Conservation (phyloP, 2,888 invertebrate genomes). For the Nymphalis polychloros region DNA sequence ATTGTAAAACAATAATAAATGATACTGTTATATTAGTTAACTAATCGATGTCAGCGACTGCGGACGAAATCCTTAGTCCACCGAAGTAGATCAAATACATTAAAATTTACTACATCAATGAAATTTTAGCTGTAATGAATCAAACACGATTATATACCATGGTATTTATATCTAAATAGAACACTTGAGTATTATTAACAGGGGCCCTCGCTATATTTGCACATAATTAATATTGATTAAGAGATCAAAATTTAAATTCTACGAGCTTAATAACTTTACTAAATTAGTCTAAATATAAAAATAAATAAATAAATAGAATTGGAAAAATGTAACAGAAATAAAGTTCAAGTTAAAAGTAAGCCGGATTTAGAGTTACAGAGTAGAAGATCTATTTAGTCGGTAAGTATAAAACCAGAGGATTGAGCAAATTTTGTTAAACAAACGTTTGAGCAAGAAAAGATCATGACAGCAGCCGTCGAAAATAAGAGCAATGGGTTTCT, state of each 20-base stretch:
- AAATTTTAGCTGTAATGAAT: conserved; percentile 44
- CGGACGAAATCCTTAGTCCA: neutral
- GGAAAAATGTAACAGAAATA: conserved; percentile 52
- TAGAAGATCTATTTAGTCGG: conserved; percentile 18
- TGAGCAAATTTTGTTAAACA: conserved; percentile 79
- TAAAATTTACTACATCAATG: neutral
- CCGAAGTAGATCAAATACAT: conserved; percentile 38
- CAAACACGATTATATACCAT: conserved; percentile 44
- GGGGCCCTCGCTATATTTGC: conserved; percentile 68
- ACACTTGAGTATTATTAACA: conserved; percentile 81
- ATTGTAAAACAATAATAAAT: conserved; percentile 48
- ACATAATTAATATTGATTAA: conserved; percentile 82
- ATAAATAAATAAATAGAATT: conserved; percentile 56
- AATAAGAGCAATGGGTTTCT: conserved; percentile 50
- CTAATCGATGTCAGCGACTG: conserved; percentile 19
- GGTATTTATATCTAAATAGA: conserved; percentile 65
- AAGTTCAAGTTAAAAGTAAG: conserved; percentile 3
- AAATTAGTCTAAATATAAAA: conserved; percentile 72
- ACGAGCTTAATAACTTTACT: conserved; percentile 69
- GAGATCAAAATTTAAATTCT: conserved; percentile 81
- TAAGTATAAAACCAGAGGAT: conserved; percentile 39
- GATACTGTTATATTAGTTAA: conserved; percentile 13
- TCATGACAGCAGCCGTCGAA: conserved; percentile 70
- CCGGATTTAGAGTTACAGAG: conserved; percentile 28
- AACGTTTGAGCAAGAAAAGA: conserved; percentile 77